Percentiles rank a stretch among this genome's conserved stretches.
These are phyloP conservation scores for Scaptomyza hsui DNA, from an alignment of 1,140 invertebrate genomes.

Conservation along the genomic window DNA sequence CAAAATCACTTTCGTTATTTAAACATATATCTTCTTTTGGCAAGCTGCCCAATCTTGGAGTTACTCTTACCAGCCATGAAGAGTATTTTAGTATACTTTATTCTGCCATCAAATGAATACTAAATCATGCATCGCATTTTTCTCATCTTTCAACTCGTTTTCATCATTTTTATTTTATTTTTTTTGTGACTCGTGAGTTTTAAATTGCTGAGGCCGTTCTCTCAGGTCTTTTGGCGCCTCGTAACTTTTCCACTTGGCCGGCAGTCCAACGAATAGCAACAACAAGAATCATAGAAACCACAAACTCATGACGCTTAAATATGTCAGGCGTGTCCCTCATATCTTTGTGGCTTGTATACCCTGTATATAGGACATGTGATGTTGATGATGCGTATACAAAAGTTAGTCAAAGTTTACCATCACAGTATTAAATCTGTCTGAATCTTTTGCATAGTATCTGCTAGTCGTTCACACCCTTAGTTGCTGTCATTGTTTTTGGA, in stretches of 20 bases:
- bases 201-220: conserved; percentile 32
- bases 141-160: conserved; percentile 17
- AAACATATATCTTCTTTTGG: background rate
- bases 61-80: background rate
- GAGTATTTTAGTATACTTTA: background rate
- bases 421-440: no score
- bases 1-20: background rate
- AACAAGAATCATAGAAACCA: conserved; percentile 24
- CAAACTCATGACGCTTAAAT: conserved; percentile 26
- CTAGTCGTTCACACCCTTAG: background rate
- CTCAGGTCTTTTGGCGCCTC: conserved; percentile 41
- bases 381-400: background rate
- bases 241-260: conserved; percentile 62
- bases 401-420: background rate
- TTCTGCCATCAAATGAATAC: conserved; percentile 17
- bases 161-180: conserved; percentile 4
- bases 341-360: conserved; percentile 5
- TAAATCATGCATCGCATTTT: conserved; percentile 14
- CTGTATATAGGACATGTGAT: background rate
- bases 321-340: conserved; percentile 13
- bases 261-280: conserved; percentile 17
- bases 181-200: conserved; percentile 12
- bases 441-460: conserved; percentile 5
- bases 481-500: background rate
- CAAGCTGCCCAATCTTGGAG: background rate